Evolutionary conservation across 2,797 vertebrate species (phyloP), one percentile per base, ranked within the genome.

Genomic region (Ctenopoma multispine): DNA sequence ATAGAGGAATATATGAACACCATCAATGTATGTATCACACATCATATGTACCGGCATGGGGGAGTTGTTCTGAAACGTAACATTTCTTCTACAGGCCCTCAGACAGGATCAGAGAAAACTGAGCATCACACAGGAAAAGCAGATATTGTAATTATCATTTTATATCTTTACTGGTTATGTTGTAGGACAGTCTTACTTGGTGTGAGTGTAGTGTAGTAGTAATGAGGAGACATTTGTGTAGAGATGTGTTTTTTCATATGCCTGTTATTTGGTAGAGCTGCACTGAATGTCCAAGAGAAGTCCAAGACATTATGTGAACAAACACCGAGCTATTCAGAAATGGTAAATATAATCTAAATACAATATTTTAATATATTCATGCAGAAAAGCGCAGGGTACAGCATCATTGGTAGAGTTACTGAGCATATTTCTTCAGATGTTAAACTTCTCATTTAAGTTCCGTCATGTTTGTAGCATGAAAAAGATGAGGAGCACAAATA

Each of bases 271-370:
- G 3, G 31, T 14, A 69, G 66, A 59, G 34, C 34, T 34, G 34
- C 34, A 11, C 34, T 34, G 34, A 34, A 34, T 34, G 1, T 34
- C 34, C 34, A 34, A 29, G 27, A 29, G 27, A 29, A 29, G 11
- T 31, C 43, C 1, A 14, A 8, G 12, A 31, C 18, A 15, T 17
- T 5, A 44, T 1, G 18, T 14, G 41, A 24, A 43, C 36, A 20
- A 23, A 12, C 51, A 46, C 9, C 3, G 1, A 12, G 5, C n/a
- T 10, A 3, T 13, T 7, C 17, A 48, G 3, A 1, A n/a, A 29
- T 29, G n/a, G 56, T 60, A 5, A 44, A 23, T 51, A 34, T 34
- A 34, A 61, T 36, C 34, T 4, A 34, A 62, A 69, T 10, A 69
- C 1, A 31, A n/a, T 31, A 29, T 31, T 53, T 31, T 31, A 31